Conservation (phyloP, 1,140 invertebrate species). For the Calephelis virginiensis region DNA sequence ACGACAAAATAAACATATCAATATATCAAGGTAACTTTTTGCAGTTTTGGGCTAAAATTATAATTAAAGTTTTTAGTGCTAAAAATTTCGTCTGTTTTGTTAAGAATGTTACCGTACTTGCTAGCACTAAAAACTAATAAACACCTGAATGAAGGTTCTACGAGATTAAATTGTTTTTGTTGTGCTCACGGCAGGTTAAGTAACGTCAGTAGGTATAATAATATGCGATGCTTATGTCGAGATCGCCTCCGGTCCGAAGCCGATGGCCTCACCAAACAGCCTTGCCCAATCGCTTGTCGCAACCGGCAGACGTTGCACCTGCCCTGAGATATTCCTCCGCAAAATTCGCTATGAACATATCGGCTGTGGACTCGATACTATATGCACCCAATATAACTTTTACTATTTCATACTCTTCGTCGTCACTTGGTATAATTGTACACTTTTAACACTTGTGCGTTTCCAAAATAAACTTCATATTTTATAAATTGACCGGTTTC, state of each 20-base stretch:
- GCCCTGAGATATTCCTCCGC: conserved; percentile 59
- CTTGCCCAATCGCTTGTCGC: conserved; percentile 70
- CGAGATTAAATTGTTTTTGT: conserved; percentile 67
- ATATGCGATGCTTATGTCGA: conserved; percentile 68
- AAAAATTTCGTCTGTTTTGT: too few species aligned
- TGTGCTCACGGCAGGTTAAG: conserved; percentile 54
- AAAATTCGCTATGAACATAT: conserved; percentile 51
- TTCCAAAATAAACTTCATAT: too few species aligned
- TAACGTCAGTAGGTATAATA: conserved; percentile 58
- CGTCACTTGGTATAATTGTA: too few species aligned
- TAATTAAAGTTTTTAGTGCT: too few species aligned
- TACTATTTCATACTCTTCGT: too few species aligned
- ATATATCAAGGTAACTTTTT: too few species aligned
- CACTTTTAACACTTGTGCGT: too few species aligned
- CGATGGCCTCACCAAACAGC: conserved; percentile 64
- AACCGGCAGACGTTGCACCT: conserved; percentile 70
- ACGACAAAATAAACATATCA: too few species aligned
- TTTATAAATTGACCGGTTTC: too few species aligned
- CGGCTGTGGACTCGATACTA: conserved; percentile 40
- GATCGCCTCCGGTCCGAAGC: conserved; percentile 51
- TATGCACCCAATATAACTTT: conserved; percentile 30
- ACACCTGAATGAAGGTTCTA: conserved; percentile 31
- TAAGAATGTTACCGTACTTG: conserved; percentile 16
- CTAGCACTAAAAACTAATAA: conserved; percentile 31
- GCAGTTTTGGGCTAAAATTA: too few species aligned